Conservation (phyloP, 2,113 vertebrate genomes). For the human (Homo sapiens) region GRCh38 chr12:17209001-17209500, state of each 20-base stretch:
- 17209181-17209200: neutral
- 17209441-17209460: too few species aligned
- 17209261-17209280: neutral
- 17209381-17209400: too few species aligned
- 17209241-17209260: neutral
- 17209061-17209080: neutral
- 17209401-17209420: too few species aligned
- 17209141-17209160: too few species aligned
- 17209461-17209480: too few species aligned
- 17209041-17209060: neutral
- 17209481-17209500: too few species aligned
- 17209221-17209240: neutral
- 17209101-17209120: neutral
- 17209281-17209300: neutral
- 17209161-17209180: neutral
- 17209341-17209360: too few species aligned
- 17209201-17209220: neutral
- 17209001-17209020: neutral
- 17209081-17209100: fast-evolving
- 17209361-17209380: too few species aligned
- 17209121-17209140: neutral
- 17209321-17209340: too few species aligned
- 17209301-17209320: neutral
- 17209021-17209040: neutral
- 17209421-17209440: too few species aligned